These are phyloP conservation scores for Agelas oroides DNA, from an alignment of 37 sponge, comb jelly and placozoan species.

Conservation along the genomic window DNA sequence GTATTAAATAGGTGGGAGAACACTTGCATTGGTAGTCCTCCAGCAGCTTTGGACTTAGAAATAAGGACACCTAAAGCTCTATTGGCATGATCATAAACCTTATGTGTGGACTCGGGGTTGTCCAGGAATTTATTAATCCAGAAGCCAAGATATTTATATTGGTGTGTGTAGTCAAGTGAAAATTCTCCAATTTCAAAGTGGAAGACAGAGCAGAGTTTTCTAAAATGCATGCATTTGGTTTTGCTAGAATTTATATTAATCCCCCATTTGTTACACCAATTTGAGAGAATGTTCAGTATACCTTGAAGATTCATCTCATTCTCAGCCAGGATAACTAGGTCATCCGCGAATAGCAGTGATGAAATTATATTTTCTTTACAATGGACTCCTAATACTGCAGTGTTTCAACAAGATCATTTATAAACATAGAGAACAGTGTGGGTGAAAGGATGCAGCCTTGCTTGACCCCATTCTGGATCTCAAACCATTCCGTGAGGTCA, in stretches of 20 bases:
- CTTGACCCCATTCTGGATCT: not conserved
- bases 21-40: no score
- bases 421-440: constrained; percentile 9
- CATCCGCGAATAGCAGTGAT: constrained; percentile 15
- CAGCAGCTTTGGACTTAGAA: no score
- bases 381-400: not conserved
- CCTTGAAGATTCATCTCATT: not conserved
- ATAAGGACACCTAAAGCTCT: no score
- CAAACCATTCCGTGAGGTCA: not conserved
- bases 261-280: constrained; percentile 24
- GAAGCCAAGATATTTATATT: constrained; percentile 27
- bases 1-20: no score
- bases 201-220: constrained; percentile 1
- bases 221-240: constrained; percentile 17
- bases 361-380: not conserved
- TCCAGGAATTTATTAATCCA: constrained; percentile 29
- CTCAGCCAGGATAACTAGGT: constrained; percentile 3
- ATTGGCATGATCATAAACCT: no score
- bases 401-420: constrained; percentile 1
- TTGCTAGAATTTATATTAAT: constrained; percentile 14
- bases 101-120: not conserved
- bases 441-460: not conserved
- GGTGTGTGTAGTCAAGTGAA: not conserved
- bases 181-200: not conserved
- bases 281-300: not conserved